Evolutionary conservation across 2,113 vertebrate genomes (phyloP), one percentile per base, ranked within the genome.

Genomic region (Phalacrocorax pelagicus): DNA sequence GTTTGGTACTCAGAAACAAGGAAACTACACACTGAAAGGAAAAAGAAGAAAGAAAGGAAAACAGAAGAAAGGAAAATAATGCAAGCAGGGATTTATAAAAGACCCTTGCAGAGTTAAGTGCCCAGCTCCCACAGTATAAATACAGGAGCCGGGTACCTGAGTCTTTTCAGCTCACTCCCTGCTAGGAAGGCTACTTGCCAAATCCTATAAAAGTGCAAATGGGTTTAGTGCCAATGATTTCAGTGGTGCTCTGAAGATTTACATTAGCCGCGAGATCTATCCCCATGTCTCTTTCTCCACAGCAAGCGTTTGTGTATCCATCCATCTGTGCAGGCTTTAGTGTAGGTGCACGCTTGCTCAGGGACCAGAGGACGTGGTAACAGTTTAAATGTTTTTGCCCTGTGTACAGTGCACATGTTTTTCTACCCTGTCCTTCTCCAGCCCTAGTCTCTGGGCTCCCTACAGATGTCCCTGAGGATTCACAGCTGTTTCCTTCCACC

Each of bases 401-500:
- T 14, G 20, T 5, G 42, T 42, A 40, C n/a, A 34, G 5, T 1
- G 5, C 10, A 12, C 3, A 5, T 20, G 46, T 57, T 78, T 96
- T 72, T 77, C 93, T 49, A 59, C 12, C 55, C 78, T 42, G 8
- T 24, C 17, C 62, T 74, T 49, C 92, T 85, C 67, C 62, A 89
- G 52, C 40, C 66, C 62, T 16, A 6, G 1, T 90, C 88, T 54
- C 57, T 12, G 9, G 47, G 18, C 61, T 88, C 81, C 72, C 84
- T 30, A 9, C 2, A 15, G 90, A 34, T 19, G 32, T 78, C 89
- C 94, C 94, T 15, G 5, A 70, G 90, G 87, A 86, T 42, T 82
- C 51, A 19, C 97, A 98, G 97, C 95, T 97, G 96, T 90, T 97
- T 82, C 52, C 65, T 69, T 61, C 61, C 81, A 94, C 87, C 91